A percentile compares a stretch with the other conserved stretches of the same genome.
These are phyloP conservation scores for Capreolus pygargus DNA, from an alignment of 2,113 vertebrate genomes.

Conservation along the genomic window DNA sequence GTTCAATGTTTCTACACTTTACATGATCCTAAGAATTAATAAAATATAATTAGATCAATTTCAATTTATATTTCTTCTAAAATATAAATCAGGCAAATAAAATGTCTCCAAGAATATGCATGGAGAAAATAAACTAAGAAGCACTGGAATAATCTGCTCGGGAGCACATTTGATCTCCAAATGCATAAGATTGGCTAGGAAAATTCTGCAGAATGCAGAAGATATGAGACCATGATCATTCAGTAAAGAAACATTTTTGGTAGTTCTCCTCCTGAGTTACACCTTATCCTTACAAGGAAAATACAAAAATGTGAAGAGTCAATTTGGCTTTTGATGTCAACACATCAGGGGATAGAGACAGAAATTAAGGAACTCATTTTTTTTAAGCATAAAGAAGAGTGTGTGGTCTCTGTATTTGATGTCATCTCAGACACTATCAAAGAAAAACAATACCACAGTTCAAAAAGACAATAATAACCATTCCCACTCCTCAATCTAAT, in stretches of 20 bases:
- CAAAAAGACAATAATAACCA: background rate
- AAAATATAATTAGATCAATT: background rate
- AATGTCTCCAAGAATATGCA: background rate
- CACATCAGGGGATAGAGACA: background rate
- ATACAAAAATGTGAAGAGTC: background rate
- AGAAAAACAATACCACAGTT: background rate
- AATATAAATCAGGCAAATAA: background rate
- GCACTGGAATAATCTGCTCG: background rate
- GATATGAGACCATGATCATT: too few relatives aligned
- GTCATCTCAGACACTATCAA: background rate
- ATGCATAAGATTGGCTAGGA: background rate
- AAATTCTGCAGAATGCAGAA: background rate
- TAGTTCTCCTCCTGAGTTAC: background rate
- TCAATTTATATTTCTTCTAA: background rate
- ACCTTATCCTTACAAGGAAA: background rate
- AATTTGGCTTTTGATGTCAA: background rate
- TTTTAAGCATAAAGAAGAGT: background rate
- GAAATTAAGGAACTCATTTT: background rate
- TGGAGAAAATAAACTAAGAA: background rate
- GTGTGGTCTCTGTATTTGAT: background rate
- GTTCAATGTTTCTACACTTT: background rate
- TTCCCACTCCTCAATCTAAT: background rate
- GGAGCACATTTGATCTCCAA: background rate
- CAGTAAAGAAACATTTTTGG: background rate
- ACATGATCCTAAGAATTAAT: background rate